phyloP scores from a whole-genome alignment of 2,113 vertebrate genomes.

The Plecturocebus donacophilus region DNA sequence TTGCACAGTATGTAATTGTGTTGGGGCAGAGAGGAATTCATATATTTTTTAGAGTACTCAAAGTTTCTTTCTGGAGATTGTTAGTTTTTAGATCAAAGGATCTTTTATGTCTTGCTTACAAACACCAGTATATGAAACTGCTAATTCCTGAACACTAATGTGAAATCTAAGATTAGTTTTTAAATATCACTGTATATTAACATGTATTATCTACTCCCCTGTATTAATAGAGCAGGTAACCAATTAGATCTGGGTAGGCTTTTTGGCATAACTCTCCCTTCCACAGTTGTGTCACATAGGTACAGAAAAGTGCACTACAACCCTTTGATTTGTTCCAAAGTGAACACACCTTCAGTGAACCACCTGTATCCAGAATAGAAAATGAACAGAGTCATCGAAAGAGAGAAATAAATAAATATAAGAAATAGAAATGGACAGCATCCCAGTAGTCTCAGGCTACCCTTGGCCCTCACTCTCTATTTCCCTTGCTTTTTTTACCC shows the following conservation, averaged over 20 bases:
- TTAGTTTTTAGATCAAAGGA: neutral
- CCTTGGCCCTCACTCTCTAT: neutral
- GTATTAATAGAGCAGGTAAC: neutral
- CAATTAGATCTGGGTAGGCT: neutral
- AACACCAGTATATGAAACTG: neutral
- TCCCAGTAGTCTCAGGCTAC: too few species aligned
- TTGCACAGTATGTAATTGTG: neutral
- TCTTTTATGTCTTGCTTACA: neutral
- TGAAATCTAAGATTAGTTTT: neutral
- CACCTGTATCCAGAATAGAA: neutral
- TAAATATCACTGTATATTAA: slow-evolving; percentile 3
- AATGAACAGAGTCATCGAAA: neutral
- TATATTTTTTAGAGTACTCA: neutral
- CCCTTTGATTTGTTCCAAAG: neutral
- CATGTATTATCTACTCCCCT: neutral
- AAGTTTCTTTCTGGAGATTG: neutral
- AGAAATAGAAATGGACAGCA: neutral
- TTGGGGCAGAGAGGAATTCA: neutral
- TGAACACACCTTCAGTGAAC: neutral
- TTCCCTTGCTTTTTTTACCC: neutral
- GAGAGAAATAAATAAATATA: neutral
- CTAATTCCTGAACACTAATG: neutral
- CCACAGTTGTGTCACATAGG: neutral
- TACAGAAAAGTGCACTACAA: neutral
- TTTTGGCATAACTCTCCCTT: neutral